Evolutionary conservation across 1,140 invertebrate species (phyloP), one percentile per base, ranked within the genome.

Genomic region (Linepithema humile): DNA sequence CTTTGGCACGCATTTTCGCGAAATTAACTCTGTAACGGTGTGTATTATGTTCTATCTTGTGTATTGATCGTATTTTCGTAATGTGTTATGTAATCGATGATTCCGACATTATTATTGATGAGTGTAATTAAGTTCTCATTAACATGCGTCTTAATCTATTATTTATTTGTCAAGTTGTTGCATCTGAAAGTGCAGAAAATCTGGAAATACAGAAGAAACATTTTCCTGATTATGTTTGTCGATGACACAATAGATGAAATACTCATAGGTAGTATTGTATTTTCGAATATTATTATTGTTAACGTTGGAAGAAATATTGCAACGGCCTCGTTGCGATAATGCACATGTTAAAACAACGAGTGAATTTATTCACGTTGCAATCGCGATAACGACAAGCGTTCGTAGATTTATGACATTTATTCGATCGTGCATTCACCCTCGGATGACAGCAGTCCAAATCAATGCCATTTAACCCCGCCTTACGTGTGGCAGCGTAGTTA

Each of bases 291-390:
- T 50, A 26, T 40, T 20, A n/a, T n/a, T n/a, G 20, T 20, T 26
- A 65, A 50, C 3, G 20, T 48, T 67, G n/a, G 9, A 43, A 40
- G 26, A 26, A n/a, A n/a, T 73, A 59, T 73, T 23, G 20, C 12
- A 15, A 57, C 43, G 43, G 40, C 38, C 65, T 60, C 53, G 67
- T 82, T 73, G 23, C 50, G 67, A 73, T 82, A 82, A 82, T 59
- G 48, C 55, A 72, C 15, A 60, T 9, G 35, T 48, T 35, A 26
- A 26, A 48, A 78, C 67, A 17, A 23, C 29, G n/a, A 45, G 48
- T 48, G 9, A 7, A 55, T 57, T 45, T 35, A 38, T 70, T 67
- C 29, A 32, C 29, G 23, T 12, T 26, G 45, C 10, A 15, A 10
- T 3, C n/a, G 50, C 35, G 77, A 62, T 62, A 75, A 9, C 35